Conservation (phyloP, 2,797 vertebrate genomes). For the Fratercula arctica region DNA sequence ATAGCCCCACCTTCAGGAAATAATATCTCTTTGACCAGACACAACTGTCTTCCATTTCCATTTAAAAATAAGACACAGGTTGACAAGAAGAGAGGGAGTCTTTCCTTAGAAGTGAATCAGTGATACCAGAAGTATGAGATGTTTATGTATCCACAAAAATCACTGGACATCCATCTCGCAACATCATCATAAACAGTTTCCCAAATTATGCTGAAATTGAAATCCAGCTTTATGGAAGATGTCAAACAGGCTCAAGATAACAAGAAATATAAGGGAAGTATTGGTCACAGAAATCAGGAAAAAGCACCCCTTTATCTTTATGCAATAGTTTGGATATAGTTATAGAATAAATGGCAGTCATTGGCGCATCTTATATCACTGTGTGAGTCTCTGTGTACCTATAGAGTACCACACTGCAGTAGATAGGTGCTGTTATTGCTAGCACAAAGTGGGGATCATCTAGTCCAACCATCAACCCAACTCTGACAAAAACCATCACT, state of each 20-base stretch:
- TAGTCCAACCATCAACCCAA: too few species aligned
- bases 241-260: neutral
- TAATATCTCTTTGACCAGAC: neutral
- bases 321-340: neutral
- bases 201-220: neutral
- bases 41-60: neutral
- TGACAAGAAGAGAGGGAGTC: neutral
- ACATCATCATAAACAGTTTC: neutral
- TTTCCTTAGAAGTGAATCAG: neutral
- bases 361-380: neutral
- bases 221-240: neutral
- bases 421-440: accelerated
- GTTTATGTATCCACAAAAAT: neutral
- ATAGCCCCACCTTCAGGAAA: neutral
- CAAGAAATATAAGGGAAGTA: neutral
- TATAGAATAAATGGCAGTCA: neutral
- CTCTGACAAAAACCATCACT: too few species aligned
- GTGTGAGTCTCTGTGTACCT: neutral
- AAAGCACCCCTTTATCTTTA: neutral
- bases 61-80: constrained; percentile 1
- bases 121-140: neutral
- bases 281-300: neutral
- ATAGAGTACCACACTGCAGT: neutral
- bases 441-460: neutral
- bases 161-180: neutral